Base-by-base conservation (phyloP, 2,888 invertebrate genomes). In the Theretra japonica region DNA sequence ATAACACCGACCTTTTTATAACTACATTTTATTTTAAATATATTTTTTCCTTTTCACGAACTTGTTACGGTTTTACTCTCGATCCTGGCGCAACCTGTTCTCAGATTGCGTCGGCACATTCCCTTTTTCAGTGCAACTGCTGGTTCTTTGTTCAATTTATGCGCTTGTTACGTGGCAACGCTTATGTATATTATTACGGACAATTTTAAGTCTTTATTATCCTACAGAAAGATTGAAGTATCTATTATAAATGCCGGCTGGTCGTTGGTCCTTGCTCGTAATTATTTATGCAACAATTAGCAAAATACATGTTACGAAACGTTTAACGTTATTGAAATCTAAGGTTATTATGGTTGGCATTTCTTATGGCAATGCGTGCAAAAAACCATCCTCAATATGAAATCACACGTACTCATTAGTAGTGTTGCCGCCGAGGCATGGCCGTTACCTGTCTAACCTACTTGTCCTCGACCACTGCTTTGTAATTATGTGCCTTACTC, bases 1-100 rank as follows among this genome's bases (percentile, higher is more conserved):
- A 82, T 83, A 83, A 79, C 77, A 69, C 58, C 79, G 76, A 85
- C 82, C 81, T 84, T 86, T 88, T 85, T 88, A 77, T 30, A 73
- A 70, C 70, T 72, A 70, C 71, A 70, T 70, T 72, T 74, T 75
- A 70, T 74, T 76, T 79, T 79, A 79, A 77, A 78, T 78, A 77
- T 75, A 72, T 81, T 83, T 81, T 83, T 80, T 79, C 73, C 74
- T 76, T 79, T 76, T 77, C 79, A 72, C 73, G 72, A 75, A 73
- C 76, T 76, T 74, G 68, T 62, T 70, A 76, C 75, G 75, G 73
- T 75, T 78, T 79, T 75, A 77, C 75, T 77, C 76, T 77, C 70
- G 74, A 73, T 76, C 75, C 76, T 72, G 76, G 68, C 33, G 41
- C 72, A 81, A 81, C 81, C 76, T 71, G 79, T 82, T 82, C 74